Base-by-base conservation (phyloP, 2,888 invertebrate species). In the Chymomyza caudatula region DNA sequence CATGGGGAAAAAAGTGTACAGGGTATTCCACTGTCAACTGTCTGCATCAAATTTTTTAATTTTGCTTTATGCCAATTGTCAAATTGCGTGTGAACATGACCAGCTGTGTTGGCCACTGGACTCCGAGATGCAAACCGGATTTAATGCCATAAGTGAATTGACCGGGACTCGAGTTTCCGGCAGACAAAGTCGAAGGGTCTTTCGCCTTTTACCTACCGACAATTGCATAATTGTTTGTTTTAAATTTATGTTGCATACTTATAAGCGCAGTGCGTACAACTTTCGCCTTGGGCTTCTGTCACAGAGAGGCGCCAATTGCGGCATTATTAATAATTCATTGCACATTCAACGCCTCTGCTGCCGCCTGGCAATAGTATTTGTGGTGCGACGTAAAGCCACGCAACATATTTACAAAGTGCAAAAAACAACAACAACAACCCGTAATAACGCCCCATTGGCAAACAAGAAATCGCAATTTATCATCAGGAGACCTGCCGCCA, bases 241-340 rank as follows among this genome's bases (percentile, higher is more conserved):
- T 42, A 53, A 19, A 23, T 23, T 23, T 23, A 23, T 23, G 23
- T 23, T 23, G 23, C 23, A 23, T 23, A 23, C 3, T 4, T 2
- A 23, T 23, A 5, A 4, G 23, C 23, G 23, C 23, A 0, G 3
- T 23, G 23, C 23, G 5, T 23, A 5, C 23, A 2, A 47, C 49
- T 56, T 59, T 56, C 11, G 17, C 44, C 37, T n/a, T 19, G 57
- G 60, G 15, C 29, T 29, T 8, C 15, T 19, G 15, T 23, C 58
- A 17, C 22, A 17, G 43, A 42, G 13, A 17, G 11, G 11, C 11
- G 15, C 17, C 44, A 15, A 13, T 47, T 42, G 47, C 60, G 51
- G 20, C 43, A 42, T 55, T 55, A 76, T 86, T 78, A 86, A 82
- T 85, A 85, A 86, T 86, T 85, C 84, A 86, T 81, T 68, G 78